Evolutionary conservation across 1,140 invertebrate species (phyloP), one percentile per base, ranked within the genome.

Genomic region (Euura saliciscinereae): DNA sequence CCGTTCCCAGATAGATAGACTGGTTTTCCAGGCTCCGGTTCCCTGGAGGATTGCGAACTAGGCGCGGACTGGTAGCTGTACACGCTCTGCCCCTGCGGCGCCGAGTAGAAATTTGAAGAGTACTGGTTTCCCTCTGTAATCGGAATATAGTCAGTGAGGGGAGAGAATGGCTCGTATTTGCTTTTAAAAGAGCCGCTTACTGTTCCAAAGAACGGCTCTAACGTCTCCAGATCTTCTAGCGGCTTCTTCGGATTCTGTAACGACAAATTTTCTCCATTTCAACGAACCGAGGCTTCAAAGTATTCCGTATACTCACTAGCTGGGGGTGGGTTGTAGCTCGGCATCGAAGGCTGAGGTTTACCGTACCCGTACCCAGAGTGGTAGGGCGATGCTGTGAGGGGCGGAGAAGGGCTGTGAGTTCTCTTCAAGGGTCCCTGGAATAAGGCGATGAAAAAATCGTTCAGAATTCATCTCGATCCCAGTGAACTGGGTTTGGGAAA

Each of bases 201-300:
- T 94, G 88, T 94, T 94, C 93, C 93, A 94, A 78, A 94, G 90
- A 78, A 94, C 93, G 76, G 92, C 92, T 82, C 93, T 89, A 78
- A 92, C 89, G 89, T 93, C 92, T 82, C 93, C 92, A 83, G 92
- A 91, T 83, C 91, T 89, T 85, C 92, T 90, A 77, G 92, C 89
- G 83, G 90, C 91, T 85, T 94, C 92, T 84, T 94, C 93, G 85
- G 93, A 90, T 89, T 94, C 94, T 94, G 89, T 78, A 92, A 90
- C 89, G 87, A 87, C 87, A 85, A 75, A 79, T 77, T 75, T 77
- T 70, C 68, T 73, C 71, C 51, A 28, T 28, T 28, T 28, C 28
- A 28, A 28, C 28, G 1, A 28, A 28, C 28, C 28, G 28, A 28
- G 28, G 28, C 28, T 28, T 28, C 28, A 28, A 28, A 28, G 10